These are phyloP conservation scores for Camptogramma bilineatum DNA, from an alignment of 2,888 invertebrate species.

Conservation along the genomic window DNA sequence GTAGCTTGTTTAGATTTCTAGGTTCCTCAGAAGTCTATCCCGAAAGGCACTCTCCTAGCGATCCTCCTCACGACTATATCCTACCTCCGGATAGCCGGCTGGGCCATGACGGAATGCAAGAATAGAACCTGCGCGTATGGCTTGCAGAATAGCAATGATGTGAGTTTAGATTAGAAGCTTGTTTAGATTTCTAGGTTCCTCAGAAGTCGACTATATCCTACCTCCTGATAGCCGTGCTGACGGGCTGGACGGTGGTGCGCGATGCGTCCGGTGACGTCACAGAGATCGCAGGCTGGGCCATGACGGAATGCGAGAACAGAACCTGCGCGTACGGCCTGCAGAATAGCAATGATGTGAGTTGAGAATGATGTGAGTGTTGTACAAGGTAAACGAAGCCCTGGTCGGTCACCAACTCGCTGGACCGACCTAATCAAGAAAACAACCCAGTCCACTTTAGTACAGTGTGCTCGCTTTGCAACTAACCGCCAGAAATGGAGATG, in stretches of 20 bases:
- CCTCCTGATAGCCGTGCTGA: conserved; percentile 91
- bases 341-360: conserved; percentile 91
- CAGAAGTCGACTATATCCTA: no score
- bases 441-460: no score
- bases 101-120: conserved; percentile 84
- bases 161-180: no score
- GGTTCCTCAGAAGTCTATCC: conserved; percentile 95
- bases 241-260: conserved; percentile 90
- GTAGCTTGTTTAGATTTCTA: conserved; percentile 3
- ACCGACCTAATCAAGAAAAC: no score
- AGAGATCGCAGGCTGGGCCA: conserved; percentile 84
- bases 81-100: conserved; percentile 91
- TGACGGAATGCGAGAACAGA: conserved; percentile 82
- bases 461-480: no score
- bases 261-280: conserved; percentile 91
- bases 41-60: conserved; percentile 96
- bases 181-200: no score
- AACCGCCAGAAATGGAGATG: no score
- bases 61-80: conserved; percentile 94
- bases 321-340: conserved; percentile 90
- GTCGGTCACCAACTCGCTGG: no score
- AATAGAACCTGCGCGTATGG: conserved; percentile 88
- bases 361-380: no score
- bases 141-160: conserved; percentile 92
- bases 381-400: no score